A percentile compares a stretch with the other conserved stretches of the same genome.
Conservation (phyloP, 1,140 invertebrate species). For the Halictus rubicundus region DNA sequence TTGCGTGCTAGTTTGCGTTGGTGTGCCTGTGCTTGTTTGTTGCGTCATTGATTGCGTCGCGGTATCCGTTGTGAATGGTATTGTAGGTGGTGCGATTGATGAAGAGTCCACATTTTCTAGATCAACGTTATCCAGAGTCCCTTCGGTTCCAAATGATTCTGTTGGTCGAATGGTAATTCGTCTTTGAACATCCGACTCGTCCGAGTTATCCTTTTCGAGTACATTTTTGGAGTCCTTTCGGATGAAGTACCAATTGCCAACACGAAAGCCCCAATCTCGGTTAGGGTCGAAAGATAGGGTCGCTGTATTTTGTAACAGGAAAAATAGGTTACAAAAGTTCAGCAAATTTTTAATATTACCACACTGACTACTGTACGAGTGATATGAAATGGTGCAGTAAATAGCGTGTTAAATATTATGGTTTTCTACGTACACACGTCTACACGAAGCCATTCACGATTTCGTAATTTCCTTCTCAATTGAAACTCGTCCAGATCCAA, state of each 20-base stretch:
- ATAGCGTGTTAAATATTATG: not conserved
- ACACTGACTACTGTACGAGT: too few relatives aligned
- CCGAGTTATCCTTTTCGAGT: constrained; percentile 12
- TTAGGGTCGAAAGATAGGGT: constrained; percentile 63
- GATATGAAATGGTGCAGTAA: too few relatives aligned
- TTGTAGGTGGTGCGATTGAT: not conserved
- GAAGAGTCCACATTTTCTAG: not conserved
- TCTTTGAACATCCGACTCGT: constrained; percentile 12
- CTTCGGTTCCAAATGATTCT: not conserved
- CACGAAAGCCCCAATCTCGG: constrained; percentile 69
- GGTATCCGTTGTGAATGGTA: not conserved
- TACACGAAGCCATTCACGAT: constrained; percentile 50
- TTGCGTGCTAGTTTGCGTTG: not conserved
- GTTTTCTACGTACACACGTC: constrained; percentile 64
- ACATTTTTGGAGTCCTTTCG: constrained; percentile 43
- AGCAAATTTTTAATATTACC: too few relatives aligned
- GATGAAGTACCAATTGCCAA: constrained; percentile 73
- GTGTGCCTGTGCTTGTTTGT: not conserved
- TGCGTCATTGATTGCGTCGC: not conserved
- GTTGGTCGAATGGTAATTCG: not conserved
- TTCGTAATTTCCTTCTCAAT: constrained; percentile 23
- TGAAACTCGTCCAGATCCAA: constrained; percentile 35
- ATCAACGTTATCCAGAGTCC: not conserved
- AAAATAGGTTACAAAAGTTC: too few relatives aligned
- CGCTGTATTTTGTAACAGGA: constrained; percentile 50